Evolutionary conservation across 37 sponge, comb jelly and placozoan genomes (phyloP), one percentile per base, ranked within the genome.

Genomic region (Halisarca cf. caerulea): DNA sequence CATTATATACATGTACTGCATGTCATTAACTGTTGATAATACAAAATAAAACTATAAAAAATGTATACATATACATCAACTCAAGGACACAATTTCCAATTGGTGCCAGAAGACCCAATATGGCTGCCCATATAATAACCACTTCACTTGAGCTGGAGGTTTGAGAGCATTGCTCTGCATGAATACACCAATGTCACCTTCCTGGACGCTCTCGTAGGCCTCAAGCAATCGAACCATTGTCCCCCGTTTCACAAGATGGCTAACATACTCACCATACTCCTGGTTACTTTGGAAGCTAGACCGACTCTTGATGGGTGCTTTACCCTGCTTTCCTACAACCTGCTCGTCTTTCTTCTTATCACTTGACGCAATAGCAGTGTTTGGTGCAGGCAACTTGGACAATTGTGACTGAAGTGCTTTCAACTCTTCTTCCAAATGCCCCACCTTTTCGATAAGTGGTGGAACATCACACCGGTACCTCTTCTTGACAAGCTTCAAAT

Each of bases 21-120:
- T n/a, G n/a, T n/a, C n/a, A n/a, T n/a, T n/a, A n/a, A n/a, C n/a
- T n/a, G n/a, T 47, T 47, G 51, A 11, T 47, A 47, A 6, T 47
- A 47, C 11, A 47, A 6, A 47, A 47, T 14, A 47, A 47, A 47
- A 47, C 11, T 14, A 47, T 47, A 47, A 11, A 47, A 47, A 47
- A 47, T 14, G 9, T 14, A 47, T 11, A 47, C 51, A 47, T 14
- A 47, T 11, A 47, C 51, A 47, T 47, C 51, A 47, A 47, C 51
- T 47, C 6, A 47, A 74, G 25, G 43, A 23, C 25, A 74, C n/a
- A 37, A 74, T 74, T 41, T 74, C 77, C 44, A 74, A 32, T 21
- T 43, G 45, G 45, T 74, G 45, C 77, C 77, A 74, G 77, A 74
- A 74, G 9, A 74, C 45, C 77, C 77, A 74, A 44, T 74, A 74